Base-by-base conservation (phyloP, 2,797 vertebrate genomes). In the Rhincodon typus region DNA sequence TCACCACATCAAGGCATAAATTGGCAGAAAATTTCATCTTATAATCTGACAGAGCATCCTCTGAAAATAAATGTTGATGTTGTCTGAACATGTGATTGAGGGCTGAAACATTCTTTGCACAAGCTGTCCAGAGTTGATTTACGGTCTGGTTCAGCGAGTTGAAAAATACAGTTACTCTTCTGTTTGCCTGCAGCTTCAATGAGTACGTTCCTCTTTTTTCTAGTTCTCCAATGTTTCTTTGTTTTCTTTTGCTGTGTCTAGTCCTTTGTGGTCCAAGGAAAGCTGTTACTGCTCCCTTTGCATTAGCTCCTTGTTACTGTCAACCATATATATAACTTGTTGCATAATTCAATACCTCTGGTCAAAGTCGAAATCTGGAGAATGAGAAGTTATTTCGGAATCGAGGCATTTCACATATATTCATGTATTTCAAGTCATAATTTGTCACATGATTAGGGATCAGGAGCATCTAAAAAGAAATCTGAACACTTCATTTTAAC, bases 11-110 rank as follows among this genome's bases (percentile, higher is more conserved):
- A 67, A n/a, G 34, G 30, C 15, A 66, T 91, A 90, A 90, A 91
- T 66, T 38, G 17, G 57, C 30, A 38, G 88, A 91, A 91, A 91
- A 67, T 91, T 91, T 23, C n/a, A 50, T 72, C 4, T 72, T 46
- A 50, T 94, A 72, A 94, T 50, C 25, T 46, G 94, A 46, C 42
- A 72, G 23, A 7, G 72, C 38, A 72, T 30, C 12, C 42, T 50
- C 42, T 94, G 94, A 94, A 94, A 94, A 19, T 74, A 94, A 94
- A 72, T 27, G 42, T 50, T 70, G 42, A 94, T 50, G 69, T 72
- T 23, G 3, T 50, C 10, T 72, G 30, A 94, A 69, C 25, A 66
- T 74, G 69, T 27, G 67, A 74, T 50, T 72, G 23, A 94, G 27
- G 67, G 8, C 6, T 74, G 93, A 72, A 38, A 72, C 42, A 94